Base-by-base conservation (phyloP, 2,113 vertebrate species). In the Plecturocebus donacophilus region DNA sequence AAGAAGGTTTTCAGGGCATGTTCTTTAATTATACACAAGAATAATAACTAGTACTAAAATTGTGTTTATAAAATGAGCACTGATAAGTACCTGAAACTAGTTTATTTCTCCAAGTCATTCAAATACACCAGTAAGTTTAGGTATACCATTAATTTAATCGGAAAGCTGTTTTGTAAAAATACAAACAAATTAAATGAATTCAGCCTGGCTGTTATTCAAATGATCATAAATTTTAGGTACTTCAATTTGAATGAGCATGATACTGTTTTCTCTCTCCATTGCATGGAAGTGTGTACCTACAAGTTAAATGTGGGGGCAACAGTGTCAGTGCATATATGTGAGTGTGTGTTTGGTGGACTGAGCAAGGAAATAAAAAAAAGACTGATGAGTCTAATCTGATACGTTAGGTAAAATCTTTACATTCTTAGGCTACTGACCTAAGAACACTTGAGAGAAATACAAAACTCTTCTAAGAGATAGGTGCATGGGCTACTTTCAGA, bases 181-280 rank as follows among this genome's bases (percentile, higher is more conserved):
- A 75, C 35, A 32, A 95, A 91, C 61, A 84, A 88, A 56, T 52
- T 87, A 91, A 90, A 84, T 73, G 87, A 88, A 58, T 94, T 84
- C 70, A 88, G 40, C n/a, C n/a, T 13, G 52, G n/a, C 64, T 64
- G n/a, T 85, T 75, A 88, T 38, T 75, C 14, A 66, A 45, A 42
- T 56, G 81, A 87, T 84, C 32, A 23, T 64, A 87, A 42, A 27
- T 80, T 35, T 30, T 21, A 97, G 30, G 85, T n/a, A 61, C 30
- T 76, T 87, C 40, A 1, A 82, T 76, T 76, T 85, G 58, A 91
- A 35, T 61, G n/a, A 23, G 9, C 64, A 68, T 58, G 68, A 40
- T 40, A 32, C 0, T 49, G 70, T 45, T 86, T 84, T 35, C 47
- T 80, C 17, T 82, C 49, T 94, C 64, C n/a, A 40, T 2, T 66